These are phyloP conservation scores for Chromobotia macracanthus DNA, from an alignment of 2,797 vertebrate species.

Conservation along the genomic window DNA sequence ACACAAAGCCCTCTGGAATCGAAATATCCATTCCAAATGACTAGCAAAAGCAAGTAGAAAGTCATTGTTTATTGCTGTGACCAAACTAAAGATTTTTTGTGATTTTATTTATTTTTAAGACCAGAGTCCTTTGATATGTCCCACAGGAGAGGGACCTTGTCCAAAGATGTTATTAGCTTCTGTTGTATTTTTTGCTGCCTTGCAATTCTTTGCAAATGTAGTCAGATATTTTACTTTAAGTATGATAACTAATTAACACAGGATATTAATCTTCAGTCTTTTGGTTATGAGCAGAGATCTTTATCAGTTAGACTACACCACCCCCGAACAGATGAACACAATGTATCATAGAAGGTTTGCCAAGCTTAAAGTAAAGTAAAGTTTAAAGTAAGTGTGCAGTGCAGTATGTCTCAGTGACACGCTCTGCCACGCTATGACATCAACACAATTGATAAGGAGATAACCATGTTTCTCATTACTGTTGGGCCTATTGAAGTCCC, in stretches of 20 bases:
- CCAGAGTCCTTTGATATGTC: no score
- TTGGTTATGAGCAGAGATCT: constrained; percentile 6
- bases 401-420: background rate
- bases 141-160: no score
- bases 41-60: no score
- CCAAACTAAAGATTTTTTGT: no score
- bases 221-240: background rate
- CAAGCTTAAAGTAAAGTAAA: no score
- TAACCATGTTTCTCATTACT: constrained; percentile 3
- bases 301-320: constrained; percentile 1
- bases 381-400: background rate
- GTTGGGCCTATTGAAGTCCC: background rate
- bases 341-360: background rate
- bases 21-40: no score
- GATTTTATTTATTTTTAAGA: no score
- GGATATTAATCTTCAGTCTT: background rate
- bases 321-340: background rate
- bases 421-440: background rate
- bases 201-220: background rate
- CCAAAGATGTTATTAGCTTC: no score
- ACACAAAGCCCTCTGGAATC: no score
- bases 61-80: no score
- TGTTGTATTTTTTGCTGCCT: background rate
- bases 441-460: background rate
- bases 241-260: background rate